Base-by-base conservation (phyloP, 2,797 vertebrate species). In the Falco novaeseelandiae region DNA sequence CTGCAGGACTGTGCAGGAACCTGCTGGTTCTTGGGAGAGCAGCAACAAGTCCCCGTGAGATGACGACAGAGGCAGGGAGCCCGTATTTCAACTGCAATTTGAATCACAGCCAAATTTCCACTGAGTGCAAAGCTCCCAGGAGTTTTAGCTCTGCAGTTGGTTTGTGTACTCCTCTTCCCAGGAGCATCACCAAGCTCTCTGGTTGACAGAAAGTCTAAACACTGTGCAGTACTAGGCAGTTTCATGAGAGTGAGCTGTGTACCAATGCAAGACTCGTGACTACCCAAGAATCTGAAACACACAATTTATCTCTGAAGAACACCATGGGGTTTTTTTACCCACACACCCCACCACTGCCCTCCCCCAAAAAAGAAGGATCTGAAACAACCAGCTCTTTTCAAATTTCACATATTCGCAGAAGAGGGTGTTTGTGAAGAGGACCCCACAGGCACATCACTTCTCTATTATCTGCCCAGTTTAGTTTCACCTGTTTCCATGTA, bases 401-500 rank as follows among this genome's bases (percentile, higher is more conserved):
- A 85, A 83, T 85, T 81, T 94, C 92, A 94, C 29, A 58, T 70
- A 93, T 93, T 95, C 80, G 1, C 89, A 93, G 93, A 93, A 89
- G 51, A 92, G 16, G 7, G 21, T 71, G 55, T 87, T 92, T 69
- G 57, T 57, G 88, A 96, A 90, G 73, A 90, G 62, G 86, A 79
- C 72, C 69, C 66, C 89, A 87, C 76, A 97, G 76, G 61, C 30
- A 71, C 90, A 82, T 96, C 84, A 96, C 95, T 95, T 95, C 91
- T 93, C 84, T 90, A 96, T 92, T 94, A 93, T 5, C 29, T 34
- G 63, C 86, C 83, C 34, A 84, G 18, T 36, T 92, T 61, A 90
- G 88, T 97, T 92, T 93, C 72, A 92, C 95, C 97, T 92, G 87
- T 66, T 84, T 95, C 79, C 90, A 96, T 88, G 63, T 2, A 19